Evolutionary conservation across 2,113 vertebrate genomes (phyloP), one percentile per base, ranked within the genome.

Genomic region (Nothoprocta pentlandii): DNA sequence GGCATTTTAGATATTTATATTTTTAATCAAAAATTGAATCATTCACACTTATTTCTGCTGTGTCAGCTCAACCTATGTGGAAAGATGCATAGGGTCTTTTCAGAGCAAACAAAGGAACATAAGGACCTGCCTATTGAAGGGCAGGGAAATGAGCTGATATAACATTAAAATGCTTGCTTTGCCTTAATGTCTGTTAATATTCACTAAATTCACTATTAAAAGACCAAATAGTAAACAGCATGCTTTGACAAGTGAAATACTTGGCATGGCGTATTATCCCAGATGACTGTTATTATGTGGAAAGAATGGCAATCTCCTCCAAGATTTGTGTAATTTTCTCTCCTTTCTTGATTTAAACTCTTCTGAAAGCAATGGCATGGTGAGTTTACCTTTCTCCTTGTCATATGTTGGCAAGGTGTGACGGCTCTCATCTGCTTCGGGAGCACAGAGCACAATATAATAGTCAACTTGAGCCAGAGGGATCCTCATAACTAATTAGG

Each of bases 301-400:
- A 87, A 93, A 95, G 90, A 97, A 94, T 90, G 94, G 90, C 91
- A 97, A 96, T 97, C 95, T 94, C 84, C 87, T 92, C 89, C 78
- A 95, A 89, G 94, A 96, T 97, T 96, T 96, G 92, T 96, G 94
- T 94, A 96, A 96, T 97, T 97, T 96, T 96, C 96, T 93, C 92
- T 94, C 80, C 88, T 96, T 95, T 92, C 85, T 97, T 96, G 88
- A 94, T 97, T 93, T 97, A 94, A 96, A 93, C 92, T 96, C 91
- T 97, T 92, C 87, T 96, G 96, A 96, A 97, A 97, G 94, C 90
- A 95, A 59, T 89, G 90, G 90, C 84, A 69, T 92, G 89, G 93
- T 78, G 92, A 95, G 95, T 97, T 97, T 97, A 96, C 93, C 94
- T 94, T 96, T 97, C 85, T 95, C 82, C 93, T 92, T 95, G 94